Conservation (phyloP, 2,888 invertebrate species). For the Flexamia atlantica region DNA sequence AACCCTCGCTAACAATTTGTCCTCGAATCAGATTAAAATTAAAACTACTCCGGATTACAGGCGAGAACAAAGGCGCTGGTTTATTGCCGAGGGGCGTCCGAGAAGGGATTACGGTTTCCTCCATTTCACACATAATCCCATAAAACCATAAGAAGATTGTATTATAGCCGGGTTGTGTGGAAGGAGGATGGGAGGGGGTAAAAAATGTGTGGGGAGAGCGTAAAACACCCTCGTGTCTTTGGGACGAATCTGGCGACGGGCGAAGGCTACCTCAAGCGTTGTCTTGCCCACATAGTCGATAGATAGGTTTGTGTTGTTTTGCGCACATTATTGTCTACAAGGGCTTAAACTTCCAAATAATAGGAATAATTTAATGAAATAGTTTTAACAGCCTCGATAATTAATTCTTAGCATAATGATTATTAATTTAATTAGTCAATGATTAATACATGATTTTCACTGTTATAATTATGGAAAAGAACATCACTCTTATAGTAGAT, state of each 20-base stretch:
- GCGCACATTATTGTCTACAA: too few species aligned
- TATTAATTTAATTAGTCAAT: too few species aligned
- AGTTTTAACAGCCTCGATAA: too few species aligned
- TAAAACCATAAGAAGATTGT: conserved; percentile 41
- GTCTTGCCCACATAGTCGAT: too few species aligned
- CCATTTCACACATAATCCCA: conserved; percentile 37
- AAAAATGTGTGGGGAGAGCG: not conserved
- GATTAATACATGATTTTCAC: too few species aligned
- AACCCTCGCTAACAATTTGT: not conserved
- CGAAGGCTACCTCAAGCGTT: too few species aligned
- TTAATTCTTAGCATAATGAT: too few species aligned
- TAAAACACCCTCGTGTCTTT: not conserved
- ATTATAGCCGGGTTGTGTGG: conserved; percentile 3
- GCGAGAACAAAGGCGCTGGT: not conserved
- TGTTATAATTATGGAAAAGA: too few species aligned
- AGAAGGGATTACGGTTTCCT: not conserved
- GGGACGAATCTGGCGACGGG: not conserved
- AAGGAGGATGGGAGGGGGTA: not conserved
- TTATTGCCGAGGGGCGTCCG: not conserved
- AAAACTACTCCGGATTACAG: conserved; percentile 23
- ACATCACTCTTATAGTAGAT: too few species aligned
- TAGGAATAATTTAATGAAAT: too few species aligned
- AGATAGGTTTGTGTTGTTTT: too few species aligned
- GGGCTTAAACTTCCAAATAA: too few species aligned
- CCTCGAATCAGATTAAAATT: conserved; percentile 3